Percentiles rank a stretch among this genome's conserved stretches.
Conservation (phyloP, 2,113 vertebrate species). For the Dasyprocta punctata region DNA sequence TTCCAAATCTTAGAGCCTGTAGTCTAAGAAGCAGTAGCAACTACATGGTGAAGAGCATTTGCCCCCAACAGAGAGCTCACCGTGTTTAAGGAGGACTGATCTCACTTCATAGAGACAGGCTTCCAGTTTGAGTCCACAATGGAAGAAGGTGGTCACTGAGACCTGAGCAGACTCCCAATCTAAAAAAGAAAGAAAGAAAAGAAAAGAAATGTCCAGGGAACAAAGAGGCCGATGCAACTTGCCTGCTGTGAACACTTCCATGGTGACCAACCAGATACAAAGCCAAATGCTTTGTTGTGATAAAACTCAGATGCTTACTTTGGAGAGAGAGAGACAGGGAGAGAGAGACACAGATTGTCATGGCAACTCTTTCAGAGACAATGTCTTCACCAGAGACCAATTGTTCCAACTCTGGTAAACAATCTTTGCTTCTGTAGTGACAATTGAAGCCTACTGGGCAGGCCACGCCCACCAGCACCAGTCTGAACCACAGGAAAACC, state of each 20-base stretch:
- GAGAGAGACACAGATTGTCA: too few species aligned
- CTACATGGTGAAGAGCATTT: neutral
- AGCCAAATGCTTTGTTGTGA: conserved; percentile 42
- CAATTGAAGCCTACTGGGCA: conserved; percentile 87
- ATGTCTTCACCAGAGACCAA: conserved; percentile 92
- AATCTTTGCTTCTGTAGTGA: conserved; percentile 93
- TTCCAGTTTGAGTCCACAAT: neutral
- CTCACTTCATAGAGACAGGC: neutral
- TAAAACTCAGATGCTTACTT: conserved; percentile 85
- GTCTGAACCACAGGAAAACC: too few species aligned
- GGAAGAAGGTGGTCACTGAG: neutral
- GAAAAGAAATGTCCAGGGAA: neutral
- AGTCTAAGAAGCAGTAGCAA: neutral
- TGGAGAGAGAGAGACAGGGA: conserved; percentile 91
- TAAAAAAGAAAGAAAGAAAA: neutral
- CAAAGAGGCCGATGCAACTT: accelerated
- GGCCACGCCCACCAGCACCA: neutral
- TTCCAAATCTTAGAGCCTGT: neutral
- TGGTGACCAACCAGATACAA: conserved; percentile 37
- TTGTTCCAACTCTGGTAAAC: conserved; percentile 92
- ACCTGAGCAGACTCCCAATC: neutral
- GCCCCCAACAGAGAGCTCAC: neutral
- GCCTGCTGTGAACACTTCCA: neutral
- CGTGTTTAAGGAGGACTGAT: neutral
- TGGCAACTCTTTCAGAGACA: conserved; percentile 92